Base-by-base conservation (phyloP, 2,888 invertebrate species). In the Halictus ligatus region DNA sequence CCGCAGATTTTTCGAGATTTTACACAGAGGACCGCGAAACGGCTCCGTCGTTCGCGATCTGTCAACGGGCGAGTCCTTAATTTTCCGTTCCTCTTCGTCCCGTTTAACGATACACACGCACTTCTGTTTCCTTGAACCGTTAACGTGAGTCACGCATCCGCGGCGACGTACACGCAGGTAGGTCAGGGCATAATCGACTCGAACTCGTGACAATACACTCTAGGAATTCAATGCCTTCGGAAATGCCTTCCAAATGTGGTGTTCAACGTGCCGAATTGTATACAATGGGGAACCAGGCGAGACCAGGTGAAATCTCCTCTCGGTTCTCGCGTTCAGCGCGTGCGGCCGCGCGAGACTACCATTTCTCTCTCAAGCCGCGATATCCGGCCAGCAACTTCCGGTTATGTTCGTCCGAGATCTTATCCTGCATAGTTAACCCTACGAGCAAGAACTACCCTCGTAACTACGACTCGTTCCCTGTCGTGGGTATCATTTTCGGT, bases 191-290 rank as follows among this genome's bases (percentile, higher is more conserved):
- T 91, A 84, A 90, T 88, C 86, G 89, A 90, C 90, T 89, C 91
- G 88, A 90, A 93, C 90, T 92, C 91, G 91, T 92, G 94, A 94
- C 94, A 93, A 94, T 94, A 94, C 92, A 92, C 89, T 92, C 88
- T 90, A 92, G 91, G 90, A 92, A 94, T 94, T 92, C 89, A 93
- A 93, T 94, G 94, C 94, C 94, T 94, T 94, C 89, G 88, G 92
- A 93, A 93, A 93, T 94, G 94, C 94, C 94, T 94, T 94, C 91
- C 91, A 92, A 90, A 92, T 90, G 91, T 93, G 92, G 93, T 93
- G 92, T 94, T 93, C 92, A 93, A 92, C 91, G 92, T 93, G 92
- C 92, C 93, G 91, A 91, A 92, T 92, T 87, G 86, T 91, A 90
- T 91, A 89, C 90, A 85, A 88, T 86, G 84, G 84, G 64, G 74